These are phyloP conservation scores for Metopia argyrocephala DNA, from an alignment of 2,888 invertebrate genomes.

Conservation along the genomic window DNA sequence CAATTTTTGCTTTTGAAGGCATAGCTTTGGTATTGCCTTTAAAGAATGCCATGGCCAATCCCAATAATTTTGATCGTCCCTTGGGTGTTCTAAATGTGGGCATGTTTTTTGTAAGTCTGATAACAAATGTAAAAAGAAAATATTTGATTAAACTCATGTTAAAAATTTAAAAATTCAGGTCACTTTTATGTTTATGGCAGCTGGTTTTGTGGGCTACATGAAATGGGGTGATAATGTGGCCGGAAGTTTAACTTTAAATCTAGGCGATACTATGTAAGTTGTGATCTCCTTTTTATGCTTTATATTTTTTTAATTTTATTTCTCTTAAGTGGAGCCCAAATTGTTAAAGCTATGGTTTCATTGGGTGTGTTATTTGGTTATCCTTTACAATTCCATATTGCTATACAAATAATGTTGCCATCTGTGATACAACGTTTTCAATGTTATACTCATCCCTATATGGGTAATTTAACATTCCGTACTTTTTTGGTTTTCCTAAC, in stretches of 20 bases:
- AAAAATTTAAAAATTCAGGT: slow-evolving; percentile 78
- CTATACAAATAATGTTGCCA: slow-evolving; percentile 94
- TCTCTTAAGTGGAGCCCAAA: slow-evolving; percentile 85
- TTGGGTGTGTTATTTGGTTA: slow-evolving; percentile 93
- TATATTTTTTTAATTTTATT: neutral
- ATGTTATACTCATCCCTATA: slow-evolving; percentile 80
- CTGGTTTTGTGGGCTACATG: slow-evolving; percentile 93
- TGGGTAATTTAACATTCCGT: slow-evolving; percentile 86
- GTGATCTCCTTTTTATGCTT: neutral
- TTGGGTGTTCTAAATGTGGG: slow-evolving; percentile 94
- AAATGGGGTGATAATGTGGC: slow-evolving; percentile 90
- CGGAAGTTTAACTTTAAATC: slow-evolving; percentile 93
- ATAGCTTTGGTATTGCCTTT: slow-evolving; percentile 95
- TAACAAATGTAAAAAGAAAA: neutral
- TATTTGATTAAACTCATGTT: slow-evolving; percentile 76
- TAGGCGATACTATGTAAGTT: slow-evolving; percentile 80
- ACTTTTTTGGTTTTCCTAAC: slow-evolving; percentile 87
- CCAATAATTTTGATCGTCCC: slow-evolving; percentile 86
- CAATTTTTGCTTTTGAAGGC: slow-evolving; percentile 97
- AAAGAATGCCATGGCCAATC: slow-evolving; percentile 93
- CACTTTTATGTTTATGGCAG: slow-evolving; percentile 86
- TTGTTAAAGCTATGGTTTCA: slow-evolving; percentile 90
- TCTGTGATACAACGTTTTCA: slow-evolving; percentile 80
- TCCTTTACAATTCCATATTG: slow-evolving; percentile 96
- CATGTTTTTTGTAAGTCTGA: slow-evolving; percentile 80